Evolutionary conservation across 1,140 invertebrate species (phyloP), one percentile per base, ranked within the genome.

Genomic region (Calliphora vicina): DNA sequence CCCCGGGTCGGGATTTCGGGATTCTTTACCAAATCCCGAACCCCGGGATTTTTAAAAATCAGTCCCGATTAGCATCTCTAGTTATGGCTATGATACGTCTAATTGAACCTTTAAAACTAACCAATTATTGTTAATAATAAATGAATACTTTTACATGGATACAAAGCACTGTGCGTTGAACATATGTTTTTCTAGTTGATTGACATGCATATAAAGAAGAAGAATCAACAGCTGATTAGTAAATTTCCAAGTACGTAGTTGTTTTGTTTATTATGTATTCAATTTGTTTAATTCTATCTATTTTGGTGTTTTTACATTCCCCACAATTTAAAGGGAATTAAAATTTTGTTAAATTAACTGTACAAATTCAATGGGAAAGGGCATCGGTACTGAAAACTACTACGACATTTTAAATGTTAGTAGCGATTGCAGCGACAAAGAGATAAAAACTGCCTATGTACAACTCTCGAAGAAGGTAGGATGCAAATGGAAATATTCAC

Each of bases 401-500:
- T 93, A 93, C 85, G 92, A 93, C 73, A 89, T 92, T 71, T 89
- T 93, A 20, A 92, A 93, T 83, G 85, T 93, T 71, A 86, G 85
- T 6, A 91, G 84, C 83, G 91, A 92, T 83, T 93, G 93, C 86
- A 89, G 90, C 4, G 89, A 91, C 43, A 92, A 91, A 88, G 92
- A 93, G 61, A 92, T 93, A 35, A 91, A 93, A 80, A 91, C 92
- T 83, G 92, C 93, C 10, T 93, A 92, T 81, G 91, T 93, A 17
- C 87, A 91, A 83, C 89, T 93, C 84, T 93, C 92, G 42, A 93
- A 93, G 89, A 87, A 92, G 88, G 93, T 87, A 83, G 84, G 15
- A 50, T 9, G 6, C 61, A 45, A 80, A 57, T 26, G 20, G 17
- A 81, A 17, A 1, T 17, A 80, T 71, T 1, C 0, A 67, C 2